These are phyloP conservation scores for Neomonachus schauinslandi DNA, from an alignment of 2,113 vertebrate genomes.

Conservation along the genomic window DNA sequence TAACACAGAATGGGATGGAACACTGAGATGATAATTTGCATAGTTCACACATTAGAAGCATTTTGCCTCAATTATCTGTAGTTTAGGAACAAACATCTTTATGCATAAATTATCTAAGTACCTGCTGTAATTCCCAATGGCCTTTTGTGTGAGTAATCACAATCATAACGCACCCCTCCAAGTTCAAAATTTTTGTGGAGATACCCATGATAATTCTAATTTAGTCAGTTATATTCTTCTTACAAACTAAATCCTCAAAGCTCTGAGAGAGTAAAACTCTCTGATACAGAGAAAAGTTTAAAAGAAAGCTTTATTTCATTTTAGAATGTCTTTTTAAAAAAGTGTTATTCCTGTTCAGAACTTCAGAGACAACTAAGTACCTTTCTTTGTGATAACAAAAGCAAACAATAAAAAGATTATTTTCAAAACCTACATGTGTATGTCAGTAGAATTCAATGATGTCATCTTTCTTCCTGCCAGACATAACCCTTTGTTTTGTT, in stretches of 20 bases:
- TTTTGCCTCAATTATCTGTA: background rate
- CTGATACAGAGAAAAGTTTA: background rate
- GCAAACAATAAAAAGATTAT: background rate
- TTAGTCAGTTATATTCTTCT: background rate
- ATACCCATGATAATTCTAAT: background rate
- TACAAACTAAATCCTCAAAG: background rate
- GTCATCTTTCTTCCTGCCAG: background rate
- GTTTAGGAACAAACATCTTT: slow-evolving; percentile 11
- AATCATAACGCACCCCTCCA: background rate
- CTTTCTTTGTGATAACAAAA: slow-evolving; percentile 18
- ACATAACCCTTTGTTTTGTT: background rate
- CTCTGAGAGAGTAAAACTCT: background rate
- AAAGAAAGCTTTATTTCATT: background rate
- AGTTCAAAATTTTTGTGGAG: background rate
- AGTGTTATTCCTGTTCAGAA: background rate
- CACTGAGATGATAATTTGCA: background rate
- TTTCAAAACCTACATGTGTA: background rate
- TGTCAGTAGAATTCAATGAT: background rate
- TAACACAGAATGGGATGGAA: background rate
- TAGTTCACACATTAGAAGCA: background rate
- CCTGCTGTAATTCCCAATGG: background rate
- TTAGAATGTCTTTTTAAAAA: background rate
- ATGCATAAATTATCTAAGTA: slow-evolving; percentile 16
- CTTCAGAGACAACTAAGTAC: background rate
- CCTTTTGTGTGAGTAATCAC: background rate